Conservation (phyloP, 35 echinoderm and acorn worm species). For the Apostichopus japonicus region DNA sequence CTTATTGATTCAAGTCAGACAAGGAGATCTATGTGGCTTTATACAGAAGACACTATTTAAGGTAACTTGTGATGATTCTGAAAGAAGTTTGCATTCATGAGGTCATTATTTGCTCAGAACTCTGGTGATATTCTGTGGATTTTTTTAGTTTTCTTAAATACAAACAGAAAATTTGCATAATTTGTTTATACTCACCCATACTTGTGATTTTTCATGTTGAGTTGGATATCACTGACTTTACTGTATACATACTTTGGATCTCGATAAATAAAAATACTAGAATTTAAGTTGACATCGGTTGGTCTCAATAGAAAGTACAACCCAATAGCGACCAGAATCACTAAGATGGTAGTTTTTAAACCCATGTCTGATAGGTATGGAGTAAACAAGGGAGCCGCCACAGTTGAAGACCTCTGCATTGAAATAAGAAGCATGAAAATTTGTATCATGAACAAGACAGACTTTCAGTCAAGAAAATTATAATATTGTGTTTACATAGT, state of each 20-base stretch:
- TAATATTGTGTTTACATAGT: too few relatives aligned
- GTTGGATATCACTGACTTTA: constrained; percentile 29
- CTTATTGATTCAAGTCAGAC: too few relatives aligned
- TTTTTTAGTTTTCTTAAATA: too few relatives aligned
- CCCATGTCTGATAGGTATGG: constrained; percentile 53
- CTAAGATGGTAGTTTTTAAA: constrained; percentile 39
- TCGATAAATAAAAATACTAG: constrained; percentile 48
- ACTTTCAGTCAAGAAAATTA: too few relatives aligned
- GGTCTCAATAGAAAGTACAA: constrained; percentile 31
- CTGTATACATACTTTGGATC: constrained; percentile 41
- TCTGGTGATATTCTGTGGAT: too few relatives aligned
- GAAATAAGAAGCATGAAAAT: neutral
- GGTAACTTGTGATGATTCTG: too few relatives aligned
- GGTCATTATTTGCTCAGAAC: too few relatives aligned
- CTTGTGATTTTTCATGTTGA: constrained; percentile 28
- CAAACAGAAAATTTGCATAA: neutral
- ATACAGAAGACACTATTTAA: too few relatives aligned
- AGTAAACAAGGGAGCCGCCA: constrained; percentile 26
- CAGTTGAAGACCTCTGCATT: neutral
- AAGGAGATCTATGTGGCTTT: too few relatives aligned
- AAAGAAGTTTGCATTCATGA: too few relatives aligned
- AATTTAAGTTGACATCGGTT: constrained; percentile 16
- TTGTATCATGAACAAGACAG: too few relatives aligned
- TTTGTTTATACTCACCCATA: constrained; percentile 21
- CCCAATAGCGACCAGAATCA: constrained; percentile 32